phyloP scores from a whole-genome alignment of 35 echinoderm and acorn worm genomes.

The Diadema setosum region DNA sequence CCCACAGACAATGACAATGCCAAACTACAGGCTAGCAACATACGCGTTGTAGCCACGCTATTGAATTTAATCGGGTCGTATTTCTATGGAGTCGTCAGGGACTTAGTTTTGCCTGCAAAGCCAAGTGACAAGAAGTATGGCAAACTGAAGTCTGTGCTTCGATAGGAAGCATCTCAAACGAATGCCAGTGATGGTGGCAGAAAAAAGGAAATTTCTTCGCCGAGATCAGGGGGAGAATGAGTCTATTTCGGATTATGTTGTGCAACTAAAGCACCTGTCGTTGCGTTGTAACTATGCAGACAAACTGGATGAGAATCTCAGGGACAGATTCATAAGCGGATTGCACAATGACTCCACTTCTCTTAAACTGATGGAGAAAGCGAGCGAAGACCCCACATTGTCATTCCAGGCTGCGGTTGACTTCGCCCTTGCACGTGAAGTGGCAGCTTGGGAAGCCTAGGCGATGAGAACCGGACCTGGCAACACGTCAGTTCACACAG shows the following conservation, averaged over 20 bases:
- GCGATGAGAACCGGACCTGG: neutral
- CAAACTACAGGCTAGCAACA: neutral
- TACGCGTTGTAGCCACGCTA: neutral
- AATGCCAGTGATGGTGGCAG: neutral
- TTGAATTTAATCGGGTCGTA: neutral
- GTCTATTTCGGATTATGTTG: neutral
- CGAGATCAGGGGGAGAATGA: neutral
- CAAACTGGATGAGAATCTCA: neutral
- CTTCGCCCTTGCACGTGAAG: neutral
- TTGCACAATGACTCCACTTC: neutral
- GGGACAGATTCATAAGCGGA: neutral
- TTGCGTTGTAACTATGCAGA: neutral
- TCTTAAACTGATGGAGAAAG: neutral
- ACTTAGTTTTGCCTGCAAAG: neutral
- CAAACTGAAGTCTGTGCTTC: neutral
- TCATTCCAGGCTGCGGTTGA: neutral
- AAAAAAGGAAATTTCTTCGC: neutral
- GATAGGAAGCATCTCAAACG: neutral
- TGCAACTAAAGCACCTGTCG: neutral
- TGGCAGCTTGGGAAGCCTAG: neutral
- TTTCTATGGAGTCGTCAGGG: neutral
- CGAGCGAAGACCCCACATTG: neutral
- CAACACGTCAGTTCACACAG: neutral
- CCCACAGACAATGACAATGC: neutral
- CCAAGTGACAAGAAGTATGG: neutral